phyloP scores from a whole-genome alignment of 2,113 vertebrate genomes.

The Amphiprion percula region DNA sequence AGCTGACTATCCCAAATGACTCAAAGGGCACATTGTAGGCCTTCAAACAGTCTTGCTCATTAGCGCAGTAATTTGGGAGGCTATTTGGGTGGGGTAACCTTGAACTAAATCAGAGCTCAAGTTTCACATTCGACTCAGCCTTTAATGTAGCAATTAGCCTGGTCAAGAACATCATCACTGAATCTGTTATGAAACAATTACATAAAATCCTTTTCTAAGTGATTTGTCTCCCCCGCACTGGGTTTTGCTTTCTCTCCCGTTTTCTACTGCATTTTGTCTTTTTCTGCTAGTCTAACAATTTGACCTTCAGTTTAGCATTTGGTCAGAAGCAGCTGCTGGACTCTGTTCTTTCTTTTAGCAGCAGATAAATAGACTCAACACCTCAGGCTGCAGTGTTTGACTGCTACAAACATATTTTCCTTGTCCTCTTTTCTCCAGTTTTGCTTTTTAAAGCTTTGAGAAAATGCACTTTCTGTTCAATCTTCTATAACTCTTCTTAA shows the following conservation, averaged over 20 bases:
- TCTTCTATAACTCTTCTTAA: neutral
- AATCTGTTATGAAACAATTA: constrained; percentile 64
- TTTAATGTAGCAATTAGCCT: constrained; percentile 53
- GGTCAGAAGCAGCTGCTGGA: neutral
- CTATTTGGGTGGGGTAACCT: constrained; percentile 19
- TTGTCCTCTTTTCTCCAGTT: neutral
- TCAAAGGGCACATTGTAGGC: neutral
- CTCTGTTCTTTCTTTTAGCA: neutral
- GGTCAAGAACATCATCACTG: constrained; percentile 40
- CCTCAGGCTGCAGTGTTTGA: neutral
- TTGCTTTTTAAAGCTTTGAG: neutral
- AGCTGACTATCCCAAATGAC: constrained; percentile 1
- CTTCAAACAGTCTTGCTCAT: constrained; percentile 27
- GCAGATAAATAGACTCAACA: constrained; percentile 5
- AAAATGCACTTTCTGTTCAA: neutral
- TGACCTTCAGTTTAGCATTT: constrained; percentile 35
- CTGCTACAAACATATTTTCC: neutral
- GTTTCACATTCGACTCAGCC: constrained; percentile 44
- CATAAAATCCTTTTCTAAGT: constrained; percentile 51
- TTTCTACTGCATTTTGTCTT: neutral
- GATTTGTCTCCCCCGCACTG: constrained; percentile 32
- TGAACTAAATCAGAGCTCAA: constrained; percentile 37
- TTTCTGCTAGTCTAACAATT: constrained; percentile 2
- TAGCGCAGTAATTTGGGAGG: constrained; percentile 18
- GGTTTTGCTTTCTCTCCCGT: constrained; percentile 23